Conservation (phyloP, 2,797 vertebrate genomes). For the Rhinoraja longicauda region DNA sequence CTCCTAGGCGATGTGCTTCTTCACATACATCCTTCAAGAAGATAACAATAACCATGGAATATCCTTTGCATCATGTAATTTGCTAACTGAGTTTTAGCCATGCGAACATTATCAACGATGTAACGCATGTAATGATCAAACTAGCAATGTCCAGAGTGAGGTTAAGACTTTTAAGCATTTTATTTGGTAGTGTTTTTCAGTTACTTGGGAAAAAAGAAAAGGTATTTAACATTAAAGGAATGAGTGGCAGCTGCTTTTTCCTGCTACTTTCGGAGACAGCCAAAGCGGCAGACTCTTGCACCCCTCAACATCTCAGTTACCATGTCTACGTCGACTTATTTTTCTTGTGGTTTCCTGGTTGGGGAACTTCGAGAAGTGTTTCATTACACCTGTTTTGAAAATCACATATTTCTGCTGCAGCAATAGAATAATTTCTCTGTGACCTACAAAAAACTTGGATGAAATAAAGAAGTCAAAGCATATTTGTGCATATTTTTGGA, state of each 20-base stretch:
- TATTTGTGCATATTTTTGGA: not conserved
- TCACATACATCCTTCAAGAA: constrained; percentile 80
- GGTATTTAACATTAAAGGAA: not conserved
- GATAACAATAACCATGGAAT: not conserved
- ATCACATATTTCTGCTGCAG: not conserved
- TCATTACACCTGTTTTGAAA: too few relatives aligned
- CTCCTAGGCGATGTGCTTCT: constrained; percentile 65
- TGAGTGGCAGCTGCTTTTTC: not conserved
- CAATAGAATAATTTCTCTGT: not conserved
- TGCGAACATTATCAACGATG: not conserved
- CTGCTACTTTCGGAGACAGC: not conserved
- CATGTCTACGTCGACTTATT: not conserved
- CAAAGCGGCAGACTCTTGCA: not conserved
- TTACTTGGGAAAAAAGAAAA: not conserved
- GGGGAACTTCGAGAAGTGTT: not conserved
- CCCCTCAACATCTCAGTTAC: not conserved
- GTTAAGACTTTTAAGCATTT: not conserved
- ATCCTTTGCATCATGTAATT: not conserved
- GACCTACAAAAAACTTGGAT: not conserved
- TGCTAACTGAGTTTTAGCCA: not conserved
- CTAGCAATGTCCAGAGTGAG: not conserved
- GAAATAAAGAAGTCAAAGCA: not conserved
- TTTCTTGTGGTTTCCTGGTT: constrained; percentile 4
- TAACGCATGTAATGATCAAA: not conserved
- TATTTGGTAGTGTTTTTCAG: not conserved